Evolutionary conservation across 2,888 invertebrate genomes (phyloP).

Genomic region (Drosophila pullipes): DNA sequence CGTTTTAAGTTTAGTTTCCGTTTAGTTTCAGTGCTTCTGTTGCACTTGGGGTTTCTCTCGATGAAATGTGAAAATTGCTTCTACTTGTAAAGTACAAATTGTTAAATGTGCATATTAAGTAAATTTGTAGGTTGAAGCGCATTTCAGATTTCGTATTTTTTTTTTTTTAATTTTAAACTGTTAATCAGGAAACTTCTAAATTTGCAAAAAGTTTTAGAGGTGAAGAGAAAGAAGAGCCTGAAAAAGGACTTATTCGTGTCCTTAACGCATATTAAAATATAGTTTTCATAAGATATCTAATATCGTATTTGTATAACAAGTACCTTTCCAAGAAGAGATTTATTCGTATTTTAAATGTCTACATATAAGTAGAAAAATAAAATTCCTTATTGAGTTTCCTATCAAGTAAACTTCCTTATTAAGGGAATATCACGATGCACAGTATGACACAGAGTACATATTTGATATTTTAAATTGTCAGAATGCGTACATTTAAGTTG

Average conservation of each 20-base stretch:
- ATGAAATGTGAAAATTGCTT: background rate
- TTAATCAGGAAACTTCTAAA: background rate
- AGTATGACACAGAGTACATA: too few species aligned
- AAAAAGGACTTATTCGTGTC: background rate
- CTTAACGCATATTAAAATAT: background rate
- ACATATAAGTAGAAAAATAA: background rate
- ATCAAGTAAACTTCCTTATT: background rate
- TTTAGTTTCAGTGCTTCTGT: background rate
- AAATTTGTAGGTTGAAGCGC: background rate
- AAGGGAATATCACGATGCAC: background rate
- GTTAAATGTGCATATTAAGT: background rate
- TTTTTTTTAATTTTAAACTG: background rate
- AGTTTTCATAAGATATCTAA: background rate
- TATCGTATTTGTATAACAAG: background rate
- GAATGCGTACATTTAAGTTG: background rate
- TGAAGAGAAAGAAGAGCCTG: background rate
- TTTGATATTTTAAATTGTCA: background rate
- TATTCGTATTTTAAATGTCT: background rate
- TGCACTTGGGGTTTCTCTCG: background rate
- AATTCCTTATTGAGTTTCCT: rapidly evolving
- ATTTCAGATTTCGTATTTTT: background rate
- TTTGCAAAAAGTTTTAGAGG: background rate
- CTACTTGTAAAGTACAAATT: background rate
- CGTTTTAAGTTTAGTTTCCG: background rate
- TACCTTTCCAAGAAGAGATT: background rate